These are phyloP conservation scores for Harpagifer antarcticus DNA, from an alignment of 2,797 vertebrate species.

Conservation along the genomic window DNA sequence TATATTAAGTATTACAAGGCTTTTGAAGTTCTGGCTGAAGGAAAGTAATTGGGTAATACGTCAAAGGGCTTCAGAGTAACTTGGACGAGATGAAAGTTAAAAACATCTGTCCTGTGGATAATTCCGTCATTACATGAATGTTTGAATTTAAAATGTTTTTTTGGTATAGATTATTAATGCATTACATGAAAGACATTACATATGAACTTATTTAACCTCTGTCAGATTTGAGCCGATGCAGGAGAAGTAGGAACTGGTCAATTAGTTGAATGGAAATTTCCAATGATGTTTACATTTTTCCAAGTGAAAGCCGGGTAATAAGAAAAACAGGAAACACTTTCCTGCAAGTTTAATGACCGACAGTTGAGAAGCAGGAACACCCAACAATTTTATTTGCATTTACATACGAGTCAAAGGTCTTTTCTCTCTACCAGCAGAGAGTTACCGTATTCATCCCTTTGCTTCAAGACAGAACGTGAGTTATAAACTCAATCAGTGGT, in stretches of 20 bases:
- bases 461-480: neutral
- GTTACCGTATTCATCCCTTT: conserved; percentile 3
- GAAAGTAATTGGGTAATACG: conserved; percentile 1
- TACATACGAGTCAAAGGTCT: conserved; percentile 10
- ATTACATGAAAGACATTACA: neutral
- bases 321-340: neutral
- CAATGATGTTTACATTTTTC: neutral
- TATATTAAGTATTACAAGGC: neutral
- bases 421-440: neutral
- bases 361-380: neutral
- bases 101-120: neutral
- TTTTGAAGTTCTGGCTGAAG: conserved; percentile 6
- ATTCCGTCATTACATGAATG: neutral
- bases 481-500: neutral
- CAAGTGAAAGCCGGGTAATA: conserved; percentile 10
- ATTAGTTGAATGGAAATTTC: conserved; percentile 14
- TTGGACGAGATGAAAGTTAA: conserved; percentile 4
- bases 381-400: conserved; percentile 18
- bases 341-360: conserved; percentile 7
- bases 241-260: neutral
- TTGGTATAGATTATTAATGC: neutral
- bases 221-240: neutral
- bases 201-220: neutral
- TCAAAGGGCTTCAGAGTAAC: neutral
- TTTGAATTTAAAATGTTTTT: neutral